Base-by-base conservation (phyloP, 2,113 vertebrate genomes). In the Nesogale talazaci region DNA sequence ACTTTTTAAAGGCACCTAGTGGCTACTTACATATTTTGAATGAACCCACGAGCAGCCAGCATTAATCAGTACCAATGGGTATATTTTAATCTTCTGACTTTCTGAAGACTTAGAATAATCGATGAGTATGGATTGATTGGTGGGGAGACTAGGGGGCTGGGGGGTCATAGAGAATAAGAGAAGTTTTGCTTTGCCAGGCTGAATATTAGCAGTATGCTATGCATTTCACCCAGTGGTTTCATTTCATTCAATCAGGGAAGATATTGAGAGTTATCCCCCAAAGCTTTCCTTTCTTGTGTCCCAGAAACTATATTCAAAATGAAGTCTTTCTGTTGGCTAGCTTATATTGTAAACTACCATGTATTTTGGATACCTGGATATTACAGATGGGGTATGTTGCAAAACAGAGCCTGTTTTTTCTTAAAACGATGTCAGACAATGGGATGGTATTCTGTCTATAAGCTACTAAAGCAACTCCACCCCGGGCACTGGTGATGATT, bases 241-340 rank as follows among this genome's bases (percentile, higher is more conserved):
- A 69, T 22, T 70, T 83, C 61, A 74, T 27, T 92, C 36, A 52
- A 12, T 61, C 59, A 83, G 65, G 3, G 77, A 90, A 82, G 59
- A 22, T 22, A 61, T 22, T 61, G 59, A 61, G 27, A 40, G 17
- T n/a, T 67, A 11, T 22, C 46, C 75, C 59, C 3, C 38, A 92
- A 89, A 86, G 25, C 29, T 89, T 89, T 69, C 56, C 34, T 70
- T 92, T 92, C 77, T 86, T 63, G 40, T 65, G 38, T 72, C 52
- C 40, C 52, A 56, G 82, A 83, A 90, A 87, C 70, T 61, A 63
- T 57, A 70, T 42, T 17, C 65, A 25, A 84, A 80, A 15, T 25
- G 10, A 92, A 78, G 52, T 42, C 16, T 72, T 70, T 89, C 59
- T 78, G 22, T 72, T 57, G 78, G 19, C 31, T 63, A 63, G 72